Evolutionary conservation across 1,140 invertebrate species (phyloP).

Genomic region (Drosophila nannoptera): DNA sequence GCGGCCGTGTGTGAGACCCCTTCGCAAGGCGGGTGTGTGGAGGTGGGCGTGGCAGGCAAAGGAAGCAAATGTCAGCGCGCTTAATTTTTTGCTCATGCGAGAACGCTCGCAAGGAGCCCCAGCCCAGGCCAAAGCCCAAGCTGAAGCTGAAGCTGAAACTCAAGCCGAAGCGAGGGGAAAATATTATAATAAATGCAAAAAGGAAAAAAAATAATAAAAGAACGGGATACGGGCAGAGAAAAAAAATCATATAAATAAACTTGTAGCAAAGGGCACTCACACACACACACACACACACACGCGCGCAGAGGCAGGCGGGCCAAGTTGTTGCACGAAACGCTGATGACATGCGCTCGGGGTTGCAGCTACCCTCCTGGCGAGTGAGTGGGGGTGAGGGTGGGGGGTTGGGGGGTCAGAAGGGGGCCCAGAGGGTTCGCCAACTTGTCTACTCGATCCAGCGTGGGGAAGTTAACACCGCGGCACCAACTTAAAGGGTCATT

Average conservation of each 20-base stretch:
- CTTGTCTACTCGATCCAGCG: slow-evolving; percentile 70
- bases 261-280: slow-evolving; percentile 24
- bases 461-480: slow-evolving; percentile 40
- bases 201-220: slow-evolving; percentile 24
- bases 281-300: slow-evolving; percentile 25
- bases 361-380: neutral
- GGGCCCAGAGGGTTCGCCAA: slow-evolving; percentile 57
- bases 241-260: slow-evolving; percentile 11
- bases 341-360: slow-evolving; percentile 24
- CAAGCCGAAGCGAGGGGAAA: slow-evolving; percentile 21
- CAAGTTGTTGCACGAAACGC: slow-evolving; percentile 34
- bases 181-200: slow-evolving; percentile 66
- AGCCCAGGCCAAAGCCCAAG: slow-evolving; percentile 10
- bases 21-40: neutral
- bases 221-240: neutral
- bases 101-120: slow-evolving; percentile 14
- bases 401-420: slow-evolving; percentile 1
- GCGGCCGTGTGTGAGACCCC: slow-evolving; percentile 29
- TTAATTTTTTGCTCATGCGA: slow-evolving; percentile 39
- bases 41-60: slow-evolving; percentile 28
- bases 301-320: slow-evolving; percentile 21
- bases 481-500: slow-evolving; percentile 61
- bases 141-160: neutral
- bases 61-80: slow-evolving; percentile 48
- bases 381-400: neutral